phyloP scores from a whole-genome alignment of 2,888 invertebrate genomes.

The Dynastes hyllus region DNA sequence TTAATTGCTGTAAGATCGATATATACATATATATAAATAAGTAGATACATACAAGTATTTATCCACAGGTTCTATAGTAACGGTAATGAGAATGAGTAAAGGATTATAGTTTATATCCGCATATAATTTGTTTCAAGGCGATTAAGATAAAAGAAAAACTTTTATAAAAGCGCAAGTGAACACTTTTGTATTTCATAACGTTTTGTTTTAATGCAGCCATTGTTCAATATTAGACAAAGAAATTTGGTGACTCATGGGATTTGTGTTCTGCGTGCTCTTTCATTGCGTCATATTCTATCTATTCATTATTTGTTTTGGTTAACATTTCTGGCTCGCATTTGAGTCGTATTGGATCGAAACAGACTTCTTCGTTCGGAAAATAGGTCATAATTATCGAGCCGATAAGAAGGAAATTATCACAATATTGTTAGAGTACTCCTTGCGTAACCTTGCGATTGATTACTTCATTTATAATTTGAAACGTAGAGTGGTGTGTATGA shows the following conservation, averaged over 20 bases:
- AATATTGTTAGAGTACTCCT: too few species aligned
- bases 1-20: too few species aligned
- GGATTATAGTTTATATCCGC: background rate
- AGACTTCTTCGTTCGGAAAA: background rate
- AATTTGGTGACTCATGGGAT: slow-evolving; percentile 16
- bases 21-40: too few species aligned
- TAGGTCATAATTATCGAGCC: background rate
- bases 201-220: slow-evolving; percentile 7
- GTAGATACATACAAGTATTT: too few species aligned
- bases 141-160: background rate
- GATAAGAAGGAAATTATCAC: background rate
- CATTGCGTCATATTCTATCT: slow-evolving; percentile 9
- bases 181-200: background rate
- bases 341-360: background rate
- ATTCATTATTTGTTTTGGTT: slow-evolving; percentile 5
- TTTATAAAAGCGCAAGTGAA: background rate
- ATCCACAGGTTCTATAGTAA: background rate
- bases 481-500: too few species aligned
- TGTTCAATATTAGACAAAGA: slow-evolving; percentile 29
- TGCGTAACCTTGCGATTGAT: too few species aligned
- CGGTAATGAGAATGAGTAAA: background rate
- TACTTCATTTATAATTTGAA: too few species aligned
- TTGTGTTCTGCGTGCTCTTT: background rate
- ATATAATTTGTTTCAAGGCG: background rate
- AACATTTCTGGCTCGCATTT: slow-evolving; percentile 2